phyloP scores from a whole-genome alignment of 1,140 invertebrate genomes.

The Papilio polytes region DNA sequence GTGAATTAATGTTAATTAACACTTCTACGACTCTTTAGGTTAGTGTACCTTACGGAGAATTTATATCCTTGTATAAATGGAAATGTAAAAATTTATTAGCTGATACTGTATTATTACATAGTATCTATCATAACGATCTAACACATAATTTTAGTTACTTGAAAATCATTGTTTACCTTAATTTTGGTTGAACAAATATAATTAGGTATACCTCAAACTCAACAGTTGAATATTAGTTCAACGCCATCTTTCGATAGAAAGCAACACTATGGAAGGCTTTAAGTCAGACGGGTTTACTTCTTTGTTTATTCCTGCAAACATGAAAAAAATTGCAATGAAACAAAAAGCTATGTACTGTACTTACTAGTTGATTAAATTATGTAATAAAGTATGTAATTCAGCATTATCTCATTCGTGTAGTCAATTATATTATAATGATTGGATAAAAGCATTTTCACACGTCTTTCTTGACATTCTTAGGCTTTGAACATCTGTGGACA shows the following conservation, averaged over 20 bases:
- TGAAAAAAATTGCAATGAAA: no score
- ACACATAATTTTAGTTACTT: no score
- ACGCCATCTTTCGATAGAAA: neutral
- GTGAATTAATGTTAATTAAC: neutral
- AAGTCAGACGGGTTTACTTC: no score
- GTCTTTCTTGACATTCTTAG: neutral
- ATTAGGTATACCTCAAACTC: no score
- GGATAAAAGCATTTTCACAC: neutral
- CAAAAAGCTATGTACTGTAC: no score
- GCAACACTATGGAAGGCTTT: neutral
- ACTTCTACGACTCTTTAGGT: neutral
- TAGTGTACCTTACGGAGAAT: neutral
- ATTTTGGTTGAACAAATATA: no score
- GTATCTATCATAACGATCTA: no score
- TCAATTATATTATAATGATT: neutral
- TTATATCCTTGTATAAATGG: neutral
- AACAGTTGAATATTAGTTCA: neutral
- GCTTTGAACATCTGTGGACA: slow-evolving; percentile 25
- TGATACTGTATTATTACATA: no score
- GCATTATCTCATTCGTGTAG: neutral
- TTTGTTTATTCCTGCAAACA: no score
- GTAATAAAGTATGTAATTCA: neutral
- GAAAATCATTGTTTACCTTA: no score
- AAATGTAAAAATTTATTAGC: no score
- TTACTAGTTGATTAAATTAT: neutral